phyloP scores from a whole-genome alignment of 2,797 vertebrate genomes.

The Chelonia mydas region DNA sequence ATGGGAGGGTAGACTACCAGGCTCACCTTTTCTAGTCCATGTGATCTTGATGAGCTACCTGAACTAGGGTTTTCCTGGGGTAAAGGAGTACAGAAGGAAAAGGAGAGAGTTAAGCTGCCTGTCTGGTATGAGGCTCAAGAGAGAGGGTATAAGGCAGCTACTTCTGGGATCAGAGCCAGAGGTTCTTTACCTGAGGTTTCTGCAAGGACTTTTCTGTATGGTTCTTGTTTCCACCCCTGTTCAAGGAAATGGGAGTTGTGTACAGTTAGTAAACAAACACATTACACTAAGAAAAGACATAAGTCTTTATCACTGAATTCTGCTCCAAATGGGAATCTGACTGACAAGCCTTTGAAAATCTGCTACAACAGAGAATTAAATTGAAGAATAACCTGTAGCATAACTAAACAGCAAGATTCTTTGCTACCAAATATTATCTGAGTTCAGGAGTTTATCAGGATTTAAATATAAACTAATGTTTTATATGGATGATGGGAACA shows the following conservation, averaged over 20 bases:
- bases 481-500: too few relatives aligned
- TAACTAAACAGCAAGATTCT: neutral
- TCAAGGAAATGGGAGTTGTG: neutral
- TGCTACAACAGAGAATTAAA: neutral
- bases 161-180: neutral
- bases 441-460: neutral
- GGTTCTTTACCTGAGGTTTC: neutral
- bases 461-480: neutral
- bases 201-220: neutral
- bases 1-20: accelerated
- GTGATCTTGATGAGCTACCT: neutral
- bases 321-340: neutral
- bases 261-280: neutral
- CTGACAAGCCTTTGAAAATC: neutral
- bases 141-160: neutral
- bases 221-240: neutral
- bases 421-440: neutral
- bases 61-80: neutral
- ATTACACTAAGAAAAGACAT: accelerated
- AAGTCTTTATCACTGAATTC: neutral
- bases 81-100: neutral
- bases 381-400: neutral
- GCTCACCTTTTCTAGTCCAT: neutral
- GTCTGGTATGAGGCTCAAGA: accelerated
- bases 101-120: neutral